phyloP scores from a whole-genome alignment of 2,113 vertebrate genomes.

The Petroica traversi region DNA sequence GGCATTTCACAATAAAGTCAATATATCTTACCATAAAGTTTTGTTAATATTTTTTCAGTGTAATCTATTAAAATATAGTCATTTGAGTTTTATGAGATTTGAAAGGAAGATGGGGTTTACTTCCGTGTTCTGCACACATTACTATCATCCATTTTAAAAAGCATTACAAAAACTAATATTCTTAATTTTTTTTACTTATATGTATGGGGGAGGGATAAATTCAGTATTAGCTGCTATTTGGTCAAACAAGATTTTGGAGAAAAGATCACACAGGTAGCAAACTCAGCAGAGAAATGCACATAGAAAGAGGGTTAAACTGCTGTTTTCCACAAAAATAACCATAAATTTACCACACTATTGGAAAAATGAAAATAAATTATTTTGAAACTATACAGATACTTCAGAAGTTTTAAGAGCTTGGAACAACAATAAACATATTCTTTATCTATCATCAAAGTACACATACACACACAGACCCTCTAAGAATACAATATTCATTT shows the following conservation, averaged over 20 bases:
- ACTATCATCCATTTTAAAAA: background rate
- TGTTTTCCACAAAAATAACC: background rate
- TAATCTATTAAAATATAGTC: background rate
- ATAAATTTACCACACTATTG: background rate
- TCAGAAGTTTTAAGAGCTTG: constrained; percentile 6
- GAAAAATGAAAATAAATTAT: background rate
- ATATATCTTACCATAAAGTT: background rate
- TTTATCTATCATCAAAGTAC: constrained; percentile 53
- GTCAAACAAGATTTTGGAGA: background rate
- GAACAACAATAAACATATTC: constrained; percentile 41
- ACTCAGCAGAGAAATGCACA: background rate
- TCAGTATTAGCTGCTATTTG: background rate
- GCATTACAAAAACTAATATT: background rate
- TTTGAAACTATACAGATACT: background rate
- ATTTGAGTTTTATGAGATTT: background rate
- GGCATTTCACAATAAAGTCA: background rate
- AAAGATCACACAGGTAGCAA: background rate
- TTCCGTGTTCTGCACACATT: background rate
- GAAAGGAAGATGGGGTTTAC: background rate
- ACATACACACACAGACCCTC: constrained; percentile 70
- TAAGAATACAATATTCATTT: constrained; percentile 98
- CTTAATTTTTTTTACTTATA: background rate
- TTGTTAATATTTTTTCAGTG: background rate
- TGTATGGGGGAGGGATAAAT: background rate
- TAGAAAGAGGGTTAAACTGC: background rate